Evolutionary conservation across 2,797 vertebrate species (phyloP), one percentile per base, ranked within the genome.

Genomic region (Threskiornis aethiopicus): DNA sequence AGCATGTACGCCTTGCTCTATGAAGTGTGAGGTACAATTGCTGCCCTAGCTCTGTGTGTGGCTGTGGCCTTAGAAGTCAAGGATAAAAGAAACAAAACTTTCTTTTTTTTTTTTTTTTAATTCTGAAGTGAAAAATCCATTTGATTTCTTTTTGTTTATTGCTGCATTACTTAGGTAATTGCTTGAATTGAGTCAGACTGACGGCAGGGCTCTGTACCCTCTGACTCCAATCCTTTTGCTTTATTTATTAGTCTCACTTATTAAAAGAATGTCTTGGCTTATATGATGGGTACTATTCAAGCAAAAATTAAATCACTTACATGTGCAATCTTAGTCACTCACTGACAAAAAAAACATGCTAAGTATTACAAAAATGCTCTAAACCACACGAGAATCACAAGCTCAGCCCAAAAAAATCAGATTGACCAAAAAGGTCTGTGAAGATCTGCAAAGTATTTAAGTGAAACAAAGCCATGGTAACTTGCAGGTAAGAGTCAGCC

Each of bases 131-230:
- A 95, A 96, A 92, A 92, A 85, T 84, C 77, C 59, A 94, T 97
- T 96, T 94, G 94, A 95, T 96, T 93, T 95, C 73, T 86, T 66
- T 96, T 90, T 93, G 90, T 95, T 97, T 97, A 93, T 94, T 92
- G 83, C 84, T 77, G 37, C 84, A 72, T 95, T 96, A 92, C 90
- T 97, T 96, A 89, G 89, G 91, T 92, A 94, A 97, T 93, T 96
- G 91, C 84, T 87, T 84, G 70, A 81, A 90, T 94, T 79, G 85
- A 97, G 85, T 95, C 90, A 95, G 94, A 76, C 89, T 72, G 87
- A 95, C 39, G 33, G 91, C 92, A 89, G 64, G 79, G 88, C 83
- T 89, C 89, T 88, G 86, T 91, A 93, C 87, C 92, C 87, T 94
- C 82, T 65, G 71, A 89, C 87, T 96, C 41, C 41, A 91, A 79